Conservation (phyloP, 2,888 invertebrate species). For the Platycheirus rosarum region DNA sequence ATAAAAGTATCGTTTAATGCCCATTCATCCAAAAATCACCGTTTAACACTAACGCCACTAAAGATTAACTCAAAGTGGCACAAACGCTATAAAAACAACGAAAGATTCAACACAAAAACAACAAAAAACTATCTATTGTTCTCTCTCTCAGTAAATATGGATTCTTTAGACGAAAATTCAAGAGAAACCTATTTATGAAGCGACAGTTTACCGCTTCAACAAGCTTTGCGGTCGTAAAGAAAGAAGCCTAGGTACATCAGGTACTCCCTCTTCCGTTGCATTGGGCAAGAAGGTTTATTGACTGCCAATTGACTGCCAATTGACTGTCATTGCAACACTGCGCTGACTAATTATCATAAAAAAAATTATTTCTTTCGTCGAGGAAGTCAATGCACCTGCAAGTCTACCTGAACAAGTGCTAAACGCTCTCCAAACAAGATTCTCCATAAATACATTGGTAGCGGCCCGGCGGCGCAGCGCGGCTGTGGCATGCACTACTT, state of each 20-base stretch:
- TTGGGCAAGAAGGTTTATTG: conserved; percentile 28
- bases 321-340: conserved; percentile 40
- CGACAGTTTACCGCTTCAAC: conserved; percentile 47
- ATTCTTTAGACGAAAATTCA: conserved; percentile 25
- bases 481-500: conserved; percentile 22
- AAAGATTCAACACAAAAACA: conserved; percentile 9
- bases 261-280: conserved; percentile 25
- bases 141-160: conserved; percentile 15
- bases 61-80: conserved; percentile 39
- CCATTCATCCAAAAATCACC: conserved; percentile 40
- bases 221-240: conserved; percentile 18
- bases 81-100: background rate
- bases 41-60: conserved; percentile 54
- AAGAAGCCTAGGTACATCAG: background rate
- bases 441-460: conserved; percentile 6
- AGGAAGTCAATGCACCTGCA: conserved; percentile 53
- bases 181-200: conserved; percentile 34
- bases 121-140: conserved; percentile 33
- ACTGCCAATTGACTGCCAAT: conserved; percentile 57
- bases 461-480: background rate
- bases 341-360: conserved; percentile 21
- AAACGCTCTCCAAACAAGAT: conserved; percentile 27
- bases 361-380: conserved; percentile 9
- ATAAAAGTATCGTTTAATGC: conserved; percentile 3
- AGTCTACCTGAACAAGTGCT: conserved; percentile 7